Evolutionary conservation across 2,113 vertebrate genomes (phyloP).

Genomic region (Mandrillus leucophaeus): DNA sequence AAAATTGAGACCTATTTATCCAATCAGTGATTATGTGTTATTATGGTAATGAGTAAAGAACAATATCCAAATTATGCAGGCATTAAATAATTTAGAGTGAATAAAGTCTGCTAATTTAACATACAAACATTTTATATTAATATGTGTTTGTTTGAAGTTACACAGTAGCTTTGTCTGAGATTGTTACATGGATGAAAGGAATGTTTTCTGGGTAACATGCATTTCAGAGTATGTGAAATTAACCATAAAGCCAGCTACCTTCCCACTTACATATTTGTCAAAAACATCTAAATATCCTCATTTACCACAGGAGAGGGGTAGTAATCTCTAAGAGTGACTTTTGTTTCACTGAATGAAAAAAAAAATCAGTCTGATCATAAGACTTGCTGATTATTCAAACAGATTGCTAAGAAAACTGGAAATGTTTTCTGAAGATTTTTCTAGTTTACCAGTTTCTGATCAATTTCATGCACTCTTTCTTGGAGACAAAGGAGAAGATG

Average conservation of each 20-base stretch:
- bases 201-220: background rate
- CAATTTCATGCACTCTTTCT: background rate
- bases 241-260: background rate
- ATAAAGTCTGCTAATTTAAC: background rate
- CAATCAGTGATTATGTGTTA: background rate
- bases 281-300: background rate
- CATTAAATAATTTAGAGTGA: conserved; percentile 1
- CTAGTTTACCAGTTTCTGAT: background rate
- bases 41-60: background rate
- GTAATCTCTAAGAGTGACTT: background rate
- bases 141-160: background rate
- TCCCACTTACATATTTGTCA: background rate
- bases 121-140: background rate
- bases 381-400: background rate
- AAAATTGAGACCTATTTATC: background rate
- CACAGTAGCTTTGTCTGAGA: background rate
- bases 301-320: background rate
- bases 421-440: background rate
- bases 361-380: background rate
- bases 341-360: background rate
- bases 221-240: background rate
- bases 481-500: background rate
- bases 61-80: background rate
- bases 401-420: background rate
- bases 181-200: background rate